Evolutionary conservation across 2,113 vertebrate species (phyloP).

Genomic region (Plestiodon gilberti): DNA sequence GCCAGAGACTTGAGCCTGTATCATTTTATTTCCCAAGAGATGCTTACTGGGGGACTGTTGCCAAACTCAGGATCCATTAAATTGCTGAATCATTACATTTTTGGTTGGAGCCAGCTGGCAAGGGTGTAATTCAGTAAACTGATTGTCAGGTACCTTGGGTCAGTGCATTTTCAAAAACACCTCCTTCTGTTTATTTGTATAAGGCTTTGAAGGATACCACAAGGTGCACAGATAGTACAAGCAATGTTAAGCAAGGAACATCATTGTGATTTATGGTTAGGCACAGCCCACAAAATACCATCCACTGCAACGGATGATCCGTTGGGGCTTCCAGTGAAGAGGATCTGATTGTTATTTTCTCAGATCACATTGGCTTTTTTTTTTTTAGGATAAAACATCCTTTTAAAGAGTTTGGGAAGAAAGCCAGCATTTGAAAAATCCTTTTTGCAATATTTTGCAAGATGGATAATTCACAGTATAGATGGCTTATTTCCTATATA

Average conservation of each 20-base stretch:
- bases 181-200: constrained; percentile 68
- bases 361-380: constrained; percentile 41
- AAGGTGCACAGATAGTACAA: constrained; percentile 42
- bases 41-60: constrained; percentile 52
- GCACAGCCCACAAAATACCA: not conserved
- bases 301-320: not conserved
- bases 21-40: constrained; percentile 72
- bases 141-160: constrained; percentile 62
- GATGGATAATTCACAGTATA: constrained; percentile 46
- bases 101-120: constrained; percentile 68
- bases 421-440: constrained; percentile 1
- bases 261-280: constrained; percentile 9
- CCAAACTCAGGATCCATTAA: constrained; percentile 69
- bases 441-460: not conserved
- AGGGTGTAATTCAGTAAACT: constrained; percentile 52
- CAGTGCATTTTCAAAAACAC: constrained; percentile 48
- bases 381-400: constrained; percentile 35
- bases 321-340: constrained; percentile 53
- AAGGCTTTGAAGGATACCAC: constrained; percentile 64
- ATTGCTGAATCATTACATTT: constrained; percentile 74
- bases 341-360: constrained; percentile 55
- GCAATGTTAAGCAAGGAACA: constrained; percentile 12
- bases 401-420: constrained; percentile 65
- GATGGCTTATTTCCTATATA: constrained; percentile 52
- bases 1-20: constrained; percentile 55